Evolutionary conservation across 2,113 vertebrate genomes (phyloP).

Genomic region (Gobius niger): DNA sequence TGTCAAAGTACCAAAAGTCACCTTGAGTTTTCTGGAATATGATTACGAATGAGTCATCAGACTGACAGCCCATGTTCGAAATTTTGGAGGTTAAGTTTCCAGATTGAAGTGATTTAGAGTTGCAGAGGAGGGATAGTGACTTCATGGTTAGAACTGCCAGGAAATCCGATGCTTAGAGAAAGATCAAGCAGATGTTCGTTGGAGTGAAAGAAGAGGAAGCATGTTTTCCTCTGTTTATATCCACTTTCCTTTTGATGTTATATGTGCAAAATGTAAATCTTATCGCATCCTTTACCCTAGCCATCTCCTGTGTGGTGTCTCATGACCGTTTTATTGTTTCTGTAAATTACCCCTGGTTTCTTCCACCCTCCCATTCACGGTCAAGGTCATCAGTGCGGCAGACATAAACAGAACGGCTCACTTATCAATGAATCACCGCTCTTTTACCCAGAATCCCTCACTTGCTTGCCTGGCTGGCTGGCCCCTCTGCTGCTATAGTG

Average conservation of each 20-base stretch:
- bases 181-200: neutral
- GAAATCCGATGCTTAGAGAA: neutral
- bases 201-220: neutral
- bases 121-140: no score
- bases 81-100: no score
- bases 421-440: constrained; percentile 32
- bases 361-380: neutral
- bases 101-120: no score
- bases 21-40: no score
- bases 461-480: neutral
- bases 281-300: neutral
- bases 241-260: neutral
- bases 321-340: neutral
- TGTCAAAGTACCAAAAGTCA: no score
- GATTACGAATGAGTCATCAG: no score
- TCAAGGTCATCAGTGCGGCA: constrained; percentile 48
- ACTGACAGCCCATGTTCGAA: no score
- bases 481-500: constrained; percentile 8
- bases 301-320: neutral
- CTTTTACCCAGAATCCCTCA: constrained; percentile 2
- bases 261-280: neutral
- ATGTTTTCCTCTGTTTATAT: neutral
- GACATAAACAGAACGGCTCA: constrained; percentile 31
- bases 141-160: no score
- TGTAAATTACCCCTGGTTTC: constrained; percentile 1